Base-by-base conservation (phyloP, 2,888 invertebrate species). In the Campoplex nolae region DNA sequence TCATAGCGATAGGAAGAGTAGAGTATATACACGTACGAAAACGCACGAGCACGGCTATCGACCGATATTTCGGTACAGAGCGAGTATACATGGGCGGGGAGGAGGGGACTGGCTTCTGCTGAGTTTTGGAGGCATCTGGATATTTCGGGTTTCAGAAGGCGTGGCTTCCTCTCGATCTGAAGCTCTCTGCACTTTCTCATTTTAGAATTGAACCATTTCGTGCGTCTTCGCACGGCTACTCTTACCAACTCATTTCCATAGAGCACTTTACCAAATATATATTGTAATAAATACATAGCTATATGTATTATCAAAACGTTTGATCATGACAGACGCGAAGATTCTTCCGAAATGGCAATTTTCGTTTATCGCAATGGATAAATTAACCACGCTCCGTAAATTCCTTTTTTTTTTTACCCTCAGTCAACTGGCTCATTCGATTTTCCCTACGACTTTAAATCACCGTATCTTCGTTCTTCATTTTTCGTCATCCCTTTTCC, bases 121-220 rank as follows among this genome's bases (percentile, higher is more conserved):
- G 74, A 88, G 87, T 84, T 79, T 88, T 78, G 35, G 62, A 70
- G 88, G 89, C 88, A 89, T 90, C 91, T 90, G 90, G 90, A 85
- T 91, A 90, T 89, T 88, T 89, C 58, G 80, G 86, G 88, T 82
- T 62, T 67, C n/a, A 42, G 87, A 87, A 89, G 91, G 89, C 91
- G 90, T 89, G 89, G 90, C 88, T 89, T 75, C 62, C 62, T 87
- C 58, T 68, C 76, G 56, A 23, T 76, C 48, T 58, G 28, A 67
- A 77, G 67, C 75, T 85, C 77, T 58, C 70, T 58, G 68, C 75
- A 76, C 8, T 77, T 76, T 77, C 83, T 77, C 70, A 42, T 77
- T 51, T 48, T 45, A 65, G 68, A 48, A 70, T 77, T 18, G 48
- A 58, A 62, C 45, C n/a, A 58, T 9, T 35, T 45, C 38, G 45